phyloP scores from a whole-genome alignment of 2,797 vertebrate species.

The Pempheris klunzingeri region DNA sequence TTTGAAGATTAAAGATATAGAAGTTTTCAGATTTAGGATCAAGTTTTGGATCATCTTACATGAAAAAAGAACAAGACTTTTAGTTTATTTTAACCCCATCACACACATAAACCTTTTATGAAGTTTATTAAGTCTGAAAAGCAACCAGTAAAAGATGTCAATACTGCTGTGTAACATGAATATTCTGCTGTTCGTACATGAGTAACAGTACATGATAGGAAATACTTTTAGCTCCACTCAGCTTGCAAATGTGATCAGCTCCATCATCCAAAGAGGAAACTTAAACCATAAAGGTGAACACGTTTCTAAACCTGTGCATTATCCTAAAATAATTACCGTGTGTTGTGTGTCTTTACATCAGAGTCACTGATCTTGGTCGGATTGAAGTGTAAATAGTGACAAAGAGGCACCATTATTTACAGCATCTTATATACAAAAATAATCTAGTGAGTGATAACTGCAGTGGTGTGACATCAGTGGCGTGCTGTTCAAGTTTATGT shows the following conservation, averaged over 20 bases:
- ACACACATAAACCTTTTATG: not conserved
- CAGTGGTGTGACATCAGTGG: conserved; percentile 19
- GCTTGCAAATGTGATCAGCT: conserved; percentile 10
- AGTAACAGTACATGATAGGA: conserved; percentile 7
- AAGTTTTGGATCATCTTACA: not conserved
- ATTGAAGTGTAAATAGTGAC: conserved; percentile 33
- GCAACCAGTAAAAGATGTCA: conserved; percentile 2
- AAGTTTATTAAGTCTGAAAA: conserved; percentile 43
- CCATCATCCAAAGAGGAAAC: conserved; percentile 12
- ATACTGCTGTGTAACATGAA: conserved; percentile 5
- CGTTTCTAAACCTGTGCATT: conserved; percentile 4
- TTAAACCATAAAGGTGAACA: conserved; percentile 12
- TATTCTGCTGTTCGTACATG: conserved; percentile 5
- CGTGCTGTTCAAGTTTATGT: conserved; percentile 36
- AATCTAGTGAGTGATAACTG: conserved; percentile 40
- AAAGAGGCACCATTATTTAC: conserved; percentile 52
- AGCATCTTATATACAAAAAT: conserved; percentile 39
- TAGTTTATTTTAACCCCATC: not conserved
- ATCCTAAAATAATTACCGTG: not conserved
- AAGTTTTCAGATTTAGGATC: no score
- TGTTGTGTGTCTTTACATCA: conserved; percentile 1
- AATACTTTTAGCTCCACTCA: conserved; percentile 17
- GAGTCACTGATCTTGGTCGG: conserved; percentile 1
- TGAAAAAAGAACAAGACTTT: not conserved
- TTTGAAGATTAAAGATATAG: no score